Evolutionary conservation across 1,140 invertebrate genomes (phyloP), one percentile per base, ranked within the genome.

Genomic region (Spodoptera frugiperda): DNA sequence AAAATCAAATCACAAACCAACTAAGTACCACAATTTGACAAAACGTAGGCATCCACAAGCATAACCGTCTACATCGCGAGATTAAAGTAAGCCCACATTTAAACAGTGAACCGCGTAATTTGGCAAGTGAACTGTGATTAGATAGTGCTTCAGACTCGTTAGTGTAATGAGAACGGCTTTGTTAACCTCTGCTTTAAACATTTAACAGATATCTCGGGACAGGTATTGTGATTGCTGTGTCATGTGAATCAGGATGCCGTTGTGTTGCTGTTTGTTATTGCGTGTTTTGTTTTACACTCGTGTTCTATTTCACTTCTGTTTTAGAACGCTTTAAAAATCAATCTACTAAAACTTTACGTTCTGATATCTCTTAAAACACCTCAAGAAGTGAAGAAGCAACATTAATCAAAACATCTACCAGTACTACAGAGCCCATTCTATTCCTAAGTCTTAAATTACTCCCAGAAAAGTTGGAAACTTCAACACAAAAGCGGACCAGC

Each of bases 61-160:
- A 80, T 78, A 77, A 78, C 80, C 19, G 54, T 78, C 80, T 85
- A 83, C 82, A 84, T 84, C 81, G 84, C 79, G 85, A 88, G 90
- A 89, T 91, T 91, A 92, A 90, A 92, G 88, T 91, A 88, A 90
- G 82, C 87, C 84, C 82, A 86, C 91, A 88, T 91, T 91, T 88
- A 89, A 91, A 93, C 89, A 89, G 83, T 79, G 79, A 87, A 87
- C 88, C 85, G 89, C 87, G 89, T 90, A 92, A 93, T 93, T 93
- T 92, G 91, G 89, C 91, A 92, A 91, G 87, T 90, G 87, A 88
- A 83, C 90, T 90, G 85, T 92, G 91, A 91, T 93, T 93, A 93
- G 91, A 91, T 91, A 92, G 89, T 90, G 87, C 88, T 91, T 91
- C 84, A 84, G 82, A 78, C 90, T 91, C 89, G 90, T 93, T 93